Percentiles rank a stretch among this genome's conserved stretches.
Conservation (phyloP, 2,888 invertebrate genomes). For the Acholoe squamosa region DNA sequence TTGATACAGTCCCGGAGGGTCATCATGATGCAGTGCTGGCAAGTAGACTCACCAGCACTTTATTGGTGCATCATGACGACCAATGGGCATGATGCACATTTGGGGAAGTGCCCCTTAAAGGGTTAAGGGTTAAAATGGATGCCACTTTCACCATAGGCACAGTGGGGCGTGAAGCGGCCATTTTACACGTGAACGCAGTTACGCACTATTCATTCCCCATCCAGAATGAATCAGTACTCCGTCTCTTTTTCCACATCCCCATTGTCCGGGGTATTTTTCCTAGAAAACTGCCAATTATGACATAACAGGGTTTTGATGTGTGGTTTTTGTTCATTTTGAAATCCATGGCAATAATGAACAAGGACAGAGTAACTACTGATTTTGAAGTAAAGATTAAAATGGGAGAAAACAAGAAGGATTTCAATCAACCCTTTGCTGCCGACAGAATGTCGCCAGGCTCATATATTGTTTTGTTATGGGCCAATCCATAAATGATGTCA, state of each 20-base stretch:
- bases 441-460: too few relatives aligned
- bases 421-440: too few relatives aligned
- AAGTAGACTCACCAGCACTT: too few relatives aligned
- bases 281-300: conserved; percentile 28
- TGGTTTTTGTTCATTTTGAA: neutral
- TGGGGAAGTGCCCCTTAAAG: too few relatives aligned
- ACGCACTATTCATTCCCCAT: neutral
- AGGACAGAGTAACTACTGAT: neutral
- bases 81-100: too few relatives aligned
- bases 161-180: neutral
- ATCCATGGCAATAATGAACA: neutral
- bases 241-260: neutral
- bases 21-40: too few relatives aligned
- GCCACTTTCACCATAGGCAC: neutral
- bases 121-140: conserved; percentile 36
- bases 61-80: too few relatives aligned
- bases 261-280: neutral
- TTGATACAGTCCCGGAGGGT: too few relatives aligned
- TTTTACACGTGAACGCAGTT: conserved; percentile 6
- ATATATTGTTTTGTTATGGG: too few relatives aligned
- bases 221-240: neutral
- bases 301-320: conserved; percentile 20
- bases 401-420: neutral
- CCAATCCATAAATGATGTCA: too few relatives aligned
- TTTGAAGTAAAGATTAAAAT: neutral